Evolutionary conservation across 2,113 vertebrate species (phyloP), one percentile per base, ranked within the genome.

Genomic region (Beaufortia kweichowensis): DNA sequence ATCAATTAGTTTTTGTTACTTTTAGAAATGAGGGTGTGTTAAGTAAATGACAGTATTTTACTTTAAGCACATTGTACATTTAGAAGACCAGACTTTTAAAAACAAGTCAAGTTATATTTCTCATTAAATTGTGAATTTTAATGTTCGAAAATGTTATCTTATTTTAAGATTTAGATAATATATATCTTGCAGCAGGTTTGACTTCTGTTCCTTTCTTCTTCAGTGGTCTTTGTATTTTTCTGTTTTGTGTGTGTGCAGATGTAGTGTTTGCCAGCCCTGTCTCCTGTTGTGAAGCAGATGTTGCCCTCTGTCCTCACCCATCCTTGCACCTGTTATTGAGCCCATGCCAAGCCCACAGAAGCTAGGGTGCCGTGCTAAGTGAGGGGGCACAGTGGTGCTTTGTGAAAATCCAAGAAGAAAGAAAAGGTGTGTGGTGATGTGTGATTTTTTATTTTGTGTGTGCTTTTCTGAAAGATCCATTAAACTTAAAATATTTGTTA

Each of bases 221-320:
- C 24, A 86, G 84, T 85, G 83, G 26, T 68, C 10, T n/a, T 50
- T 53, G 24, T 29, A 0, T 46, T 3, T 14, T 35, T 19, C n/a
- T 2, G 55, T 21, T 14, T 23, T 9, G 8, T 31, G 24, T 35
- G 23, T 56, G 33, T 33, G 43, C 65, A 68, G 65, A 68, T 68
- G 28, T 53, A 41, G 24, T 46, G 17, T 24, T 8, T 14, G 50
- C 31, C 50, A 65, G 80, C 86, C 89, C 88, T 88, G 76, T 84
- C 48, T 85, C 87, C 87, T 86, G 79, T 84, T 87, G 86, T 56
- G 84, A 73, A 90, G 84, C 88, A 91, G 89, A 90, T 90, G 88
- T 90, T 90, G 88, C 85, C 84, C 87, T 84, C 79, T 87, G 86
- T 83, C 85, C 87, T 75, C 75, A 73, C 2, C 67, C 26, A 83